Evolutionary conservation across 2,888 invertebrate genomes (phyloP).

Genomic region (Platycnemis pennipes): DNA sequence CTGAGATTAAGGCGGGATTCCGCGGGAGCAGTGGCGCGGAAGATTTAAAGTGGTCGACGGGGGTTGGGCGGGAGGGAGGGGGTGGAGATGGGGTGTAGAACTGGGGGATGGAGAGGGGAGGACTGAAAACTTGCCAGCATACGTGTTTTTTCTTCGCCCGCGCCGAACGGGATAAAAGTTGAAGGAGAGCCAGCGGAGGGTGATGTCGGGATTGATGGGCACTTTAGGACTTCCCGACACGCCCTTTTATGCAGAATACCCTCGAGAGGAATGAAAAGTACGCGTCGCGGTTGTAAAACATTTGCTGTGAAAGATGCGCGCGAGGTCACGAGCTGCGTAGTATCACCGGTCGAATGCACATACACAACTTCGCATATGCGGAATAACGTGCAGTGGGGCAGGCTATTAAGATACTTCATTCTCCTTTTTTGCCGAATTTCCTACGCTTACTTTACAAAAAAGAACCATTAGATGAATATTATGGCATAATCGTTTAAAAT

Average conservation of each 20-base stretch:
- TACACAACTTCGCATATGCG: too few relatives aligned
- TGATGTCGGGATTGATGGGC: background rate
- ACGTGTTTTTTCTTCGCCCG: background rate
- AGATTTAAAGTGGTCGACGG: background rate
- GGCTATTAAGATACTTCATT: too few relatives aligned
- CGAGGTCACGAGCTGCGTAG: background rate
- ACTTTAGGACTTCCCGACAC: background rate
- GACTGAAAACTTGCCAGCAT: background rate
- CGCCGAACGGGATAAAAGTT: background rate
- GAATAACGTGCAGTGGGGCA: too few relatives aligned
- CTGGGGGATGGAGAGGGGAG: background rate
- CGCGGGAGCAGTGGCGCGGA: background rate
- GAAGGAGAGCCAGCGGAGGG: background rate
- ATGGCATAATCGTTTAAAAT: too few relatives aligned
- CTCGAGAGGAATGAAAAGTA: background rate
- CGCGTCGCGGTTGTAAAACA: slow-evolving; percentile 14
- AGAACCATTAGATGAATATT: too few relatives aligned
- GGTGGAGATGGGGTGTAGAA: too few relatives aligned
- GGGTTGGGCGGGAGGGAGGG: background rate
- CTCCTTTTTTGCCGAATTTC: too few relatives aligned
- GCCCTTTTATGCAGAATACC: background rate
- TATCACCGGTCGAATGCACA: background rate
- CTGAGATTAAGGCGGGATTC: background rate
- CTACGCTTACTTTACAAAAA: too few relatives aligned
- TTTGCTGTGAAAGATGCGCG: background rate